Base-by-base conservation (phyloP, 1,140 invertebrate species). In the Pseudomyrmex gracilis region DNA sequence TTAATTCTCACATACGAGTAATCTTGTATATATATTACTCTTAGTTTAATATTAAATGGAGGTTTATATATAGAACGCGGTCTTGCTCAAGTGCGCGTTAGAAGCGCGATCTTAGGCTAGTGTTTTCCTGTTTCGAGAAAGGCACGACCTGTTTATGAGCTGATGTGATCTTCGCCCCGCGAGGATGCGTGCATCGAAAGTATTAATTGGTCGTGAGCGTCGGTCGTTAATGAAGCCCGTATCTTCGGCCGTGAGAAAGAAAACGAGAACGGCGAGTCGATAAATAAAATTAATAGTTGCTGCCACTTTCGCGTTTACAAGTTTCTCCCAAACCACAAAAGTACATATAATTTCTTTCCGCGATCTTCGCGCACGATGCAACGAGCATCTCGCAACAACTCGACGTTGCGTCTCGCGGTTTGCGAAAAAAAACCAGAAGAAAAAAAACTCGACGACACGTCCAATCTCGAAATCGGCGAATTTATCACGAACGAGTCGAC, bases 211-310 rank as follows among this genome's bases (percentile, higher is more conserved):
- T 57, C 76, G 20, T 17, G 51, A 78, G 47, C 15, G 43, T 57
- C n/a, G 53, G 15, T 57, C 34, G 53, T 58, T 78, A 78, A 78
- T 66, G 15, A 45, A 57, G 34, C 49, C 34, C 17, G 51, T 9
- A 78, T 70, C 64, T 57, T 51, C 20, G 66, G 20, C n/a, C 34
- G 53, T 22, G 63, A 68, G 63, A 55, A 67, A 55, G 61, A 78
- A 57, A 68, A 49, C 47, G 66, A 20, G 63, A 12, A 53, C 51
- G 4, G 34, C 34, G 20, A 20, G 15, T 57, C 76, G 64, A 78
- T 78, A 78, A 57, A 78, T 57, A 57, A 70, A 43, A 78, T 78
- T 78, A 58, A 78, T 78, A 78, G 17, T 47, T 57, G 55, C 53
- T 45, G 64, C 17, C 34, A 34, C 43, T 78, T 70, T 78, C 53